Base-by-base conservation (phyloP, 2,113 vertebrate species). In the Corythoichthys haematopterus region DNA sequence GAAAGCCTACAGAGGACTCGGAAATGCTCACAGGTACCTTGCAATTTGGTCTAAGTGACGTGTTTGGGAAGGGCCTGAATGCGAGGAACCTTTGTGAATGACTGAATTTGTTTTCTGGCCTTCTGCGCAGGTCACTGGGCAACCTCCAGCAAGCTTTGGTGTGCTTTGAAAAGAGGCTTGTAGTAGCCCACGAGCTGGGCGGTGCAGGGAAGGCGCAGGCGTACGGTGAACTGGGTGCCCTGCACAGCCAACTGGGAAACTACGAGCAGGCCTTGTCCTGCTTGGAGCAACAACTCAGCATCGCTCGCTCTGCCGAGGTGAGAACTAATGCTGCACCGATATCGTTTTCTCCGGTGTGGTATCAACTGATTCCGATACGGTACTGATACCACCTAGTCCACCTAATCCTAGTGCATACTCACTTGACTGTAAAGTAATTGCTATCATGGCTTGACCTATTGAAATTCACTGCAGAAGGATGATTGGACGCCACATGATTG, bases 211-310 rank as follows among this genome's bases (percentile, higher is more conserved):
- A 97, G 86, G 97, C 96, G 10, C 95, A 97, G 86, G 96, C 97
- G 0, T 99, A 98, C 0, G 94, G 96, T 16, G 96, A 99, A 84
- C 93, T 98, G 91, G 97, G 97, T 1, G 93, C 93, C 45, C 87
- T 98, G 64, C 96, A 99, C 88, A 95, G 95, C 90, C 95, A 96
- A 82, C 90, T 98, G 85, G 97, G 96, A 11, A 98, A 97, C 90
- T 97, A 94, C 0, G 97, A 99, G 71, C 96, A 97, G 68, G 95
- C 96, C 68, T 93, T 98, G 35, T 98, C 97, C 1, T 98, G 97
- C 84, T 91, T 98, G 72, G 95, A 99, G 75, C 93, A 94, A 35
- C 96, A 98, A 91, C 93, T 98, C 40, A 92, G 82, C 90, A 95
- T 98, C 0, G 95, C 96, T 1, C 91, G 90, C 62, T 71, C 78